Percentiles rank a stretch among this genome's conserved stretches.
phyloP scores from a whole-genome alignment of 2,797 vertebrate species.

The Clarias fuscus region DNA sequence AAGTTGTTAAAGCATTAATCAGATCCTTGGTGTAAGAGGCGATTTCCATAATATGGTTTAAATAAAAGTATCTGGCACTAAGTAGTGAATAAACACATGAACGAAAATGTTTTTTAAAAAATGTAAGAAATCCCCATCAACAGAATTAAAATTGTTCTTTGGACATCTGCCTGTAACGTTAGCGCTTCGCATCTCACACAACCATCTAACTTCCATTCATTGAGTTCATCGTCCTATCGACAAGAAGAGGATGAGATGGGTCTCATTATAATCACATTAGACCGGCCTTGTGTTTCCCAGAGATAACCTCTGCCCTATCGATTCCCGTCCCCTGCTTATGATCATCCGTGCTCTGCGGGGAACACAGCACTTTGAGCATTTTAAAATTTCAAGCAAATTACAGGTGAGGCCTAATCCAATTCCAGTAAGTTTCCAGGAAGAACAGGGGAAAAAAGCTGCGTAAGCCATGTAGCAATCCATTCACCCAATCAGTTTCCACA shows the following conservation, averaged over 20 bases:
- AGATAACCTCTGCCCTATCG: constrained; percentile 58
- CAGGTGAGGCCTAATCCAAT: constrained; percentile 38
- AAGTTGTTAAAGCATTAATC: neutral
- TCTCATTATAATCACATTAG: constrained; percentile 64
- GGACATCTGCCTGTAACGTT: neutral
- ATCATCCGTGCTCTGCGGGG: constrained; percentile 46
- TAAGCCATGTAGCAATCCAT: constrained; percentile 1
- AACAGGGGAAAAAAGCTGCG: neutral
- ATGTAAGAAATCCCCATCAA: neutral
- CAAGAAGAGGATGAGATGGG: constrained; percentile 45
- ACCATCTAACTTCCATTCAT: neutral
- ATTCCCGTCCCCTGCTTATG: constrained; percentile 43
- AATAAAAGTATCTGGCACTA: neutral
- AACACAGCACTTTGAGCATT: constrained; percentile 34
- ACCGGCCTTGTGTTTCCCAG: constrained; percentile 55
- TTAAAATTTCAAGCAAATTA: constrained; percentile 34
- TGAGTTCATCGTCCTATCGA: constrained; percentile 40
- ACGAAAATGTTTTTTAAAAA: too few species aligned
- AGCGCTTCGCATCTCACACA: neutral
- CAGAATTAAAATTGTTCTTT: neutral
- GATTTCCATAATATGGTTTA: neutral
- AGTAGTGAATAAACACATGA: neutral
- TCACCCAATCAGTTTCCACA: neutral
- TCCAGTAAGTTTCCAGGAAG: constrained; percentile 9
- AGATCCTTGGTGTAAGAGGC: neutral